Base-by-base conservation (phyloP, 2,888 invertebrate genomes). In the Eudemis profundana region DNA sequence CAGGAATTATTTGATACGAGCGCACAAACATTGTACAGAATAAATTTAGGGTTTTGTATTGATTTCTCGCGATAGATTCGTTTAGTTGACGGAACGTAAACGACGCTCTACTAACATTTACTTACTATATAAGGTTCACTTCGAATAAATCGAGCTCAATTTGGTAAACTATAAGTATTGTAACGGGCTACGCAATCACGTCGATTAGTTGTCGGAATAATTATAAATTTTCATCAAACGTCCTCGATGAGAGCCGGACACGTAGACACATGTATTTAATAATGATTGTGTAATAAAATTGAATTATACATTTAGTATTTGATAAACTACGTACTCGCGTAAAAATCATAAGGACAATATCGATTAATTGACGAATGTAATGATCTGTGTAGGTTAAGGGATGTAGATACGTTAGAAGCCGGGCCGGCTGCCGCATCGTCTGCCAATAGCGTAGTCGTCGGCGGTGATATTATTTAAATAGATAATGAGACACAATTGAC, bases 291-390 rank as follows among this genome's bases (percentile, higher is more conserved):
- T 76, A 79, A 76, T 83, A 82, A 81, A 82, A 81, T 83, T 83
- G 81, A 83, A 84, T 84, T 85, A 86, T 86, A 88, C 84, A 85
- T 87, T 85, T 89, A 88, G 85, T 85, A 85, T 88, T 89, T 87
- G 87, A 87, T 90, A 89, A 86, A 86, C 87, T 85, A 84, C 88
- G 90, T 90, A 89, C 87, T 90, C 86, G 87, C 90, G 88, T 90
- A 90, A 91, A 89, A 90, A 88, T 87, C 84, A 86, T 91, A 89
- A 86, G 89, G 92, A 92, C 92, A 92, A 92, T 92, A 92, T 92
- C 87, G 89, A 89, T 87, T 81, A 78, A 86, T 84, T 87, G 87
- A 90, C 84, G 86, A 88, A 88, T 84, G 84, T 85, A 77, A 87
- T 61, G 60, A 84, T 78, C 85, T 84, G 81, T 78, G 80, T 90